Evolutionary conservation across 2,888 invertebrate species (phyloP), one percentile per base, ranked within the genome.

Genomic region (Copidosoma aretas): DNA sequence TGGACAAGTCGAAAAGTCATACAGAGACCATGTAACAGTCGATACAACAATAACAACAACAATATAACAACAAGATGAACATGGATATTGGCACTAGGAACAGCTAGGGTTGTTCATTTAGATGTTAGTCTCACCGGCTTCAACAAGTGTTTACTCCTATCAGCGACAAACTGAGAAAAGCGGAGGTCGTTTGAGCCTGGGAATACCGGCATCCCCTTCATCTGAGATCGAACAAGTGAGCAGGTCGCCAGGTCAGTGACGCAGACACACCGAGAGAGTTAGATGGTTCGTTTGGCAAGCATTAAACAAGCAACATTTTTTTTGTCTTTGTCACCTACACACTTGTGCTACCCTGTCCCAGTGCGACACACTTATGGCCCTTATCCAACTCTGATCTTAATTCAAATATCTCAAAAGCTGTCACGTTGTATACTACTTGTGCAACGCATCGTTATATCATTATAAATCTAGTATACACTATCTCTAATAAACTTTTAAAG

Each of bases 101-200:
- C 74, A 77, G 78, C 78, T 81, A 82, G 79, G 85, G 86, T 61
- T 67, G 52, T 70, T 72, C 65, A 79, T 79, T 81, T 81, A 82
- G 79, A 79, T 82, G 79, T 81, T 81, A 82, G 79, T 82, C 92
- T 93, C 93, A 97, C 97, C 96, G 95, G 94, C 89, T 91, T 92
- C 88, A 97, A 91, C 87, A 96, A 93, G 88, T 94, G 93, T 86
- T 94, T 93, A 88, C 97, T 97, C 88, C 97, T 92, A 87, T 97
- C 96, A 88, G 96, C 90, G 86, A 97, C 93, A 89, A 94, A 93
- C 86, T 94, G 94, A 90, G 95, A 94, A 90, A 94, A 95, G 87
- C 91, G 91, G 85, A 94, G 92, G 89, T 95, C 94, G 88, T 94
- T 93, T 89, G 94, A 93, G 87, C 96, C 96, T 86, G 95, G 95